These are phyloP conservation scores for Holacanthus passer DNA, from an alignment of 2,113 vertebrate species.

Conservation along the genomic window DNA sequence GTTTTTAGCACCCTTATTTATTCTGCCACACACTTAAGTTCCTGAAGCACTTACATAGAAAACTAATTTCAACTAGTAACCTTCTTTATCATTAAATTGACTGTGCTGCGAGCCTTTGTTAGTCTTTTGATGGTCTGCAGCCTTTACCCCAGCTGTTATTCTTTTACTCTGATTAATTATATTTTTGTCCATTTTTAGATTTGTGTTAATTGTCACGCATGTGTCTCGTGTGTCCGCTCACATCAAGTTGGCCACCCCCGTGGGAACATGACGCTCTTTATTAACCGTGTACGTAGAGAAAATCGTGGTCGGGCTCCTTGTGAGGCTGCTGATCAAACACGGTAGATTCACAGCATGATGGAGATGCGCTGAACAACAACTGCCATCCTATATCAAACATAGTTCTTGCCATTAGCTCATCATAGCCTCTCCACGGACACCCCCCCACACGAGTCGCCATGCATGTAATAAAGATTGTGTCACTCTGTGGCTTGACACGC, in stretches of 20 bases:
- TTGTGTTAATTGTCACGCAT: slow-evolving; percentile 13
- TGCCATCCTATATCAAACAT: slow-evolving; percentile 51
- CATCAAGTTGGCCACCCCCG: background rate
- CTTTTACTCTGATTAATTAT: slow-evolving; percentile 17
- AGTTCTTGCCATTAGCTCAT: slow-evolving; percentile 59
- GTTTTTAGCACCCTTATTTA: background rate
- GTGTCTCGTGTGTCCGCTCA: slow-evolving; percentile 7
- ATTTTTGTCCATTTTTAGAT: background rate
- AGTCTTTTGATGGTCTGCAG: background rate
- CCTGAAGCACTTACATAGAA: slow-evolving; percentile 28
- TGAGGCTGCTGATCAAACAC: slow-evolving; percentile 31
- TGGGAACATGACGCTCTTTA: background rate
- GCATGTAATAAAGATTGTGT: slow-evolving; percentile 75
- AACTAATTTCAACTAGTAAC: slow-evolving; percentile 53
- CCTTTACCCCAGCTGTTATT: slow-evolving; percentile 18
- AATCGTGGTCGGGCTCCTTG: background rate
- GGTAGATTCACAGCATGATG: slow-evolving; percentile 16
- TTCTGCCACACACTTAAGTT: background rate
- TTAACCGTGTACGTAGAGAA: background rate
- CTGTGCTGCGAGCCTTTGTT: slow-evolving; percentile 30
- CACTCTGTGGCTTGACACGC: slow-evolving; percentile 65
- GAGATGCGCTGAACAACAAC: slow-evolving; percentile 49
- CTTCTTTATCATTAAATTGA: slow-evolving; percentile 50
- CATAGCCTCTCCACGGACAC: slow-evolving; percentile 44
- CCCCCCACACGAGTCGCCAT: slow-evolving; percentile 36